phyloP scores from a whole-genome alignment of 1,140 invertebrate genomes.

The Melipona quadrifasciata region DNA sequence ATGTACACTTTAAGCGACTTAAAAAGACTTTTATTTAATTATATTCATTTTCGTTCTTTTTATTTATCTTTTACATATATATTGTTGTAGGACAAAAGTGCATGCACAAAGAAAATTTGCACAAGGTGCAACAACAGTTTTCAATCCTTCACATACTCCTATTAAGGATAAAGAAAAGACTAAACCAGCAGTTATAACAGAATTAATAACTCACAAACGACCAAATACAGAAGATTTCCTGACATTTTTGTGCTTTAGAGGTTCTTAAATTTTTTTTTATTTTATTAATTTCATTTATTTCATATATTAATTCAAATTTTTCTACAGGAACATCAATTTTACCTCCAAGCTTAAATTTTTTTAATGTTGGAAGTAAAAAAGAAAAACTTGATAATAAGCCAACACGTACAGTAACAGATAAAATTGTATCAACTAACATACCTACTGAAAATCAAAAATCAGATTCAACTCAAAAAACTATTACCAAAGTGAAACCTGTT shows the following conservation, averaged over 20 bases:
- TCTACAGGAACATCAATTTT: constrained; percentile 86
- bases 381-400: constrained; percentile 73
- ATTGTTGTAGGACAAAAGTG: constrained; percentile 86
- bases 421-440: constrained; percentile 53
- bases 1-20: not conserved
- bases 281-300: not conserved
- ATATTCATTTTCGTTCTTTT: not conserved
- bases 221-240: constrained; percentile 95
- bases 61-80: not conserved
- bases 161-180: constrained; percentile 84
- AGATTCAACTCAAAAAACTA: constrained; percentile 55
- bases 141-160: constrained; percentile 79
- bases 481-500: constrained; percentile 67
- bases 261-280: constrained; percentile 77
- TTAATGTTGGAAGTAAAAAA: constrained; percentile 83
- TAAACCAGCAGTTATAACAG: constrained; percentile 80
- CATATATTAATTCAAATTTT: constrained; percentile 31
- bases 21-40: not conserved
- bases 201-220: constrained; percentile 86
- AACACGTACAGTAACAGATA: constrained; percentile 45
- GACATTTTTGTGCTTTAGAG: constrained; percentile 93
- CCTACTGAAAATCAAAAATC: constrained; percentile 57
- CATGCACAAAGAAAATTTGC: constrained; percentile 96
- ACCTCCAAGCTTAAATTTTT: constrained; percentile 89
- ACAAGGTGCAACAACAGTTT: constrained; percentile 85